These are phyloP conservation scores for Odocoileus virginianus DNA, from an alignment of 2,113 vertebrate genomes.

Conservation along the genomic window DNA sequence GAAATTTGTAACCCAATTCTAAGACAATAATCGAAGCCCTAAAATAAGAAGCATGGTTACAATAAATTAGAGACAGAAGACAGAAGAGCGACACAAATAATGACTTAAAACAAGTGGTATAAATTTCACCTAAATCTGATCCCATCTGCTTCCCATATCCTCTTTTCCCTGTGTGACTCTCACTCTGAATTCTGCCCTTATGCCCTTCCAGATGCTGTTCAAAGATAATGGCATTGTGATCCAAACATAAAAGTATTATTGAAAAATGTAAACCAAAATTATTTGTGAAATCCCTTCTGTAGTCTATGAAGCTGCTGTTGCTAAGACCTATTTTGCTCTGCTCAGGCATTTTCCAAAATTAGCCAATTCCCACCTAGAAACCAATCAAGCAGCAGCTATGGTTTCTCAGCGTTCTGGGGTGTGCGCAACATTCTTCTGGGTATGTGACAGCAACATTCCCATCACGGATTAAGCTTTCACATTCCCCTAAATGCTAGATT, in stretches of 20 bases:
- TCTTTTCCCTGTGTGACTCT: neutral
- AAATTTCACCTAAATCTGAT: neutral
- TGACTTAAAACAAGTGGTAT: neutral
- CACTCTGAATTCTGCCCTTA: neutral
- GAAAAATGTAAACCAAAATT: constrained; percentile 12
- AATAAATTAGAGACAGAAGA: neutral
- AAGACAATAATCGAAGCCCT: neutral
- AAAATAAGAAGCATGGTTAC: neutral
- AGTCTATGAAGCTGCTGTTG: neutral
- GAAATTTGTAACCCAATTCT: neutral
- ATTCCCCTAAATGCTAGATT: neutral
- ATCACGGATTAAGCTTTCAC: neutral
- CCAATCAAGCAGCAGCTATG: neutral
- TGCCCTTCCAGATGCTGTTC: constrained; percentile 12
- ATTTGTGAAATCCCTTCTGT: neutral
- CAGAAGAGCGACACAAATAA: neutral
- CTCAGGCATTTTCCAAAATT: constrained; percentile 12
- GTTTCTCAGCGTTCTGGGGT: neutral
- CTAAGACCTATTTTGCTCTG: neutral
- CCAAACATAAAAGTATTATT: neutral
- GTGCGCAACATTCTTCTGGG: neutral
- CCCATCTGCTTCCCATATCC: neutral
- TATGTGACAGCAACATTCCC: neutral
- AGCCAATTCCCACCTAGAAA: constrained; percentile 14
- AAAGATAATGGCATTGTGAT: constrained; percentile 10